Evolutionary conservation across 2,113 vertebrate species (phyloP).

Genomic region (Ceuthmochares aereus): DNA sequence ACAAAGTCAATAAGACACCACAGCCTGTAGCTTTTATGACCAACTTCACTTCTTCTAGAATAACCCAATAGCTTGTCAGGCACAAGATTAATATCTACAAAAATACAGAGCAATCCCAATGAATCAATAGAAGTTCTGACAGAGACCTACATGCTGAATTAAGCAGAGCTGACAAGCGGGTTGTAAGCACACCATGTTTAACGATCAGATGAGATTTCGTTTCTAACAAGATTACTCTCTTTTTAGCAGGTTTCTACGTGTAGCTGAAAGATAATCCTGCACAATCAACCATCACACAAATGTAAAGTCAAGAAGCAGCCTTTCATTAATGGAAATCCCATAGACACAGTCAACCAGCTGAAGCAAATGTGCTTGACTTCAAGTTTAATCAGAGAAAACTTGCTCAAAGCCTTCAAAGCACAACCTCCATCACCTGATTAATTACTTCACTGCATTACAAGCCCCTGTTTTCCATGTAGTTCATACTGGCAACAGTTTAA

Average conservation of each 20-base stretch:
- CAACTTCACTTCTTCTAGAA: neutral
- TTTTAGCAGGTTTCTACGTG: neutral
- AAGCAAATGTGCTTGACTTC: neutral
- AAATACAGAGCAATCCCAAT: neutral
- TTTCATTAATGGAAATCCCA: neutral
- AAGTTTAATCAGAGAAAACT: neutral
- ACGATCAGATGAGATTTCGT: neutral
- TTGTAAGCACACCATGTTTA: conserved; percentile 23
- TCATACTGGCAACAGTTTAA: neutral
- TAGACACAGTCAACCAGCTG: neutral
- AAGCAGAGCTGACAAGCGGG: conserved; percentile 3
- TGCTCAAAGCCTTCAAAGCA: neutral
- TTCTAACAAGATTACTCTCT: neutral
- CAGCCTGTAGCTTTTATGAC: neutral
- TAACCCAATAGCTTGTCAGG: neutral
- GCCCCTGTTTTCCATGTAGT: neutral
- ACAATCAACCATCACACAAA: neutral
- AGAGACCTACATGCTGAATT: conserved; percentile 26
- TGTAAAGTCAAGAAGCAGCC: neutral
- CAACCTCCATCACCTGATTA: neutral
- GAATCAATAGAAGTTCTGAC: conserved; percentile 14
- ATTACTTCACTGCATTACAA: fast-evolving
- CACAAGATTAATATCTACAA: conserved; percentile 5
- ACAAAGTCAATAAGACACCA: neutral
- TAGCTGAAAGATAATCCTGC: neutral